Conservation (phyloP, 2,113 vertebrate genomes). For the Pachycephala philippinensis region DNA sequence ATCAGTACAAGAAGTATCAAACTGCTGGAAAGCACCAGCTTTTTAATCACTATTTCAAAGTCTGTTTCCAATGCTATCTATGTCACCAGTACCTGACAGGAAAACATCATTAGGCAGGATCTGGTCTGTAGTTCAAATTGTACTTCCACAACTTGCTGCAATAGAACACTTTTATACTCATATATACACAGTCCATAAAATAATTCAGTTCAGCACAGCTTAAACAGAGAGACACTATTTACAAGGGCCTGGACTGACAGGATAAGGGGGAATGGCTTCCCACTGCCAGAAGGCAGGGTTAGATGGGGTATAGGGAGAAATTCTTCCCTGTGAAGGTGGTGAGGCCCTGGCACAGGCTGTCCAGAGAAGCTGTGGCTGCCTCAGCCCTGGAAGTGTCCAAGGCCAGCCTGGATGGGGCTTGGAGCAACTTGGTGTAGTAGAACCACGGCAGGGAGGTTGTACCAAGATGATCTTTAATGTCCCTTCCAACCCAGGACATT, state of each 20-base stretch:
- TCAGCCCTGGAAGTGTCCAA: background rate
- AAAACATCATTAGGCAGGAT: background rate
- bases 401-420: background rate
- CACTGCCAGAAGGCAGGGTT: background rate
- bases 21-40: background rate
- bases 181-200: background rate
- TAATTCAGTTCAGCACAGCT: background rate
- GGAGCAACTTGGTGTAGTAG: rapidly evolving
- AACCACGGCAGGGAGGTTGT: background rate
- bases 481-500: background rate
- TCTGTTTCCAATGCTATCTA: background rate
- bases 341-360: background rate
- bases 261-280: background rate
- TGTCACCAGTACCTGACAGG: background rate
- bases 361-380: background rate
- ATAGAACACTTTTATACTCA: background rate
- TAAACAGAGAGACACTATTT: background rate
- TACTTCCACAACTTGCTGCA: background rate
- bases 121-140: background rate
- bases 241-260: background rate
- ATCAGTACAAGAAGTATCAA: background rate
- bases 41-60: background rate
- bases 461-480: background rate
- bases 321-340: background rate
- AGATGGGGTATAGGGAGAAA: background rate